Base-by-base conservation (phyloP, 2,797 vertebrate species). In the Danio kyathit region DNA sequence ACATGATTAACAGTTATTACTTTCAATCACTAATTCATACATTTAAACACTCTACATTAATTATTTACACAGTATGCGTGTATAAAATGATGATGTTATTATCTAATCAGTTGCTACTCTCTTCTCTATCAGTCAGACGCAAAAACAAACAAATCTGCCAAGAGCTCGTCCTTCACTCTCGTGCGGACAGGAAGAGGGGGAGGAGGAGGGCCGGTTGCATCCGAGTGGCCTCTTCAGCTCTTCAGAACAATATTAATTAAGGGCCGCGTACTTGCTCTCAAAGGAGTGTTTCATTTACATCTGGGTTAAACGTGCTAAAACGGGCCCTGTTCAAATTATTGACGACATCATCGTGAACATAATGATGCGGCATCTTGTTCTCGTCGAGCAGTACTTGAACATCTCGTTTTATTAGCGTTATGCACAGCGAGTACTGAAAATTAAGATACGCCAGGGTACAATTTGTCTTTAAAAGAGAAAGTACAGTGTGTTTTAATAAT, bases 221-320 rank as follows among this genome's bases (percentile, higher is more conserved):
- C n/a, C 7, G 40, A 83, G 81, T 61, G 80, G 41, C 29, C 84
- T 83, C 83, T 77, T 87, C 69, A 73, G 48, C 60, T 83, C 75
- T 81, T 82, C 52, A 59, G 41, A 49, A 56, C 29, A 57, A 66
- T 12, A 78, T 66, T 72, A 83, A 82, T 88, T 84, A 86, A 80
- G 61, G 73, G 60, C 49, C 21, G 73, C 43, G 61, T 41, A 64
- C 72, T 66, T 64, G 64, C 13, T 81, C 65, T 63, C 5, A 21
- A 80, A 54, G 44, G 44, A 7, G 40, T 60, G 76, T 64, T 64
- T 65, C 52, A 83, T 80, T 82, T 76, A 43, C 72, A 83, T 87
- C 67, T 17, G 7, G 44, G 54, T 59, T 76, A 69, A 74, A 86
- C 66, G 61, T 71, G 73, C 82, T 82, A 76, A 79, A 84, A 83